A percentile compares a stretch with the other conserved stretches of the same genome.
phyloP scores from a whole-genome alignment of 2,888 invertebrate genomes.

The Acanthacorydalis orientalis region DNA sequence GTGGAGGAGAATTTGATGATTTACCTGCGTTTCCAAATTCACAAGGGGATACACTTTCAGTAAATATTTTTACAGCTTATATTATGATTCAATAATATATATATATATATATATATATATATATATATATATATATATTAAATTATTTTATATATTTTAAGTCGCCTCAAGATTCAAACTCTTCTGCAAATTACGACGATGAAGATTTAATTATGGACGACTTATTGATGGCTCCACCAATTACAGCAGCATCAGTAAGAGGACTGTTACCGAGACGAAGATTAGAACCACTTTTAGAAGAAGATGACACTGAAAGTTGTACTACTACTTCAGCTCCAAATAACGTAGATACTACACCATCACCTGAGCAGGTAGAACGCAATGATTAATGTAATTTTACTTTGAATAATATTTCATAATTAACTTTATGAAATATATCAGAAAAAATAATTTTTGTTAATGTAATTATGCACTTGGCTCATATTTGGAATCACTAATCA shows the following conservation, averaged over 20 bases:
- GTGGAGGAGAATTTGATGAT: constrained; percentile 67
- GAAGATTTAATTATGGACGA: constrained; percentile 72
- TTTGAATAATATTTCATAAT: too few relatives aligned
- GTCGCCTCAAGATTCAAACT: constrained; percentile 13
- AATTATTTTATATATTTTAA: not conserved
- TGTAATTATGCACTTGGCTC: too few relatives aligned
- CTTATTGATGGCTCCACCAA: constrained; percentile 57
- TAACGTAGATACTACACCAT: constrained; percentile 16
- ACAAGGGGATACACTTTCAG: constrained; percentile 48
- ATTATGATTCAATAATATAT: not conserved
- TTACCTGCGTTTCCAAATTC: constrained; percentile 39
- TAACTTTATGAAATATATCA: not conserved
- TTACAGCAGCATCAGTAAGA: constrained; percentile 52
- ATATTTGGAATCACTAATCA: too few relatives aligned
- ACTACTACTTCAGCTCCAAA: constrained; percentile 23
- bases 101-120: too few relatives aligned
- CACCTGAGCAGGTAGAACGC: constrained; percentile 25
- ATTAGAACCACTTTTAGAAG: constrained; percentile 68
- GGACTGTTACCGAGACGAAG: constrained; percentile 57
- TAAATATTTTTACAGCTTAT: constrained; percentile 21
- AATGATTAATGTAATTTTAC: not conserved
- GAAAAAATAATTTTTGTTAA: not conserved
- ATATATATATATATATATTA: not conserved
- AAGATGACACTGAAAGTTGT: constrained; percentile 56
- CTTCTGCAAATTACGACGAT: constrained; percentile 56